Evolutionary conservation across 2,113 vertebrate genomes (phyloP).

Genomic region (Dermatemys mawii): DNA sequence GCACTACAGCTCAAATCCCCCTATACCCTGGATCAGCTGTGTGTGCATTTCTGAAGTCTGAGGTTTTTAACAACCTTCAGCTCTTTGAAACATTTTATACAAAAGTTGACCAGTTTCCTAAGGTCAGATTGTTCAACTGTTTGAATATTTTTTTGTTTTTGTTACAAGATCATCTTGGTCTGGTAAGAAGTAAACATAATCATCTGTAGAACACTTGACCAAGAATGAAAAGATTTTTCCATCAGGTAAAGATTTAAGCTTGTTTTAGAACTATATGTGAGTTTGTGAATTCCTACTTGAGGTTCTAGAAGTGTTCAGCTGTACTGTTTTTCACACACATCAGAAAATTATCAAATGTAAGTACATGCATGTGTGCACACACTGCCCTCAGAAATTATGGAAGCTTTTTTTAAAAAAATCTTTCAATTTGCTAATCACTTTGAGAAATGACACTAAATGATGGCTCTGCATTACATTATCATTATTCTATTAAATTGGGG

Average conservation of each 20-base stretch:
- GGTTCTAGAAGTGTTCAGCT: constrained; percentile 32
- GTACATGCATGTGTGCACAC: neutral
- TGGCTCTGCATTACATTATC: neutral
- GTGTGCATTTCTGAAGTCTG: neutral
- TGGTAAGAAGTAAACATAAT: neutral
- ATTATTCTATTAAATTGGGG: neutral
- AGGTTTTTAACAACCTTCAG: neutral
- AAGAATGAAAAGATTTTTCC: neutral
- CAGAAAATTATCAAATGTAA: neutral
- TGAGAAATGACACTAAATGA: neutral
- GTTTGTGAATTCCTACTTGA: neutral
- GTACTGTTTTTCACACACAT: neutral
- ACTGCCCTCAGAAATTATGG: neutral
- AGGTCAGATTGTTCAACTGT: neutral
- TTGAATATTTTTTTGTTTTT: neutral
- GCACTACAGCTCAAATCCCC: neutral
- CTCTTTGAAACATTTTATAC: neutral
- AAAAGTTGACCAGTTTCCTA: neutral
- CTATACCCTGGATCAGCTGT: neutral
- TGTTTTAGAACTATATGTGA: neutral
- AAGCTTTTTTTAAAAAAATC: neutral
- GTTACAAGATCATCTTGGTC: neutral
- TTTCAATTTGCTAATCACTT: neutral
- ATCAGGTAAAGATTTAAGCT: neutral
- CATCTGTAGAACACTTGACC: neutral